These are phyloP conservation scores for Petroica traversi DNA, from an alignment of 2,113 vertebrate species.

Conservation along the genomic window DNA sequence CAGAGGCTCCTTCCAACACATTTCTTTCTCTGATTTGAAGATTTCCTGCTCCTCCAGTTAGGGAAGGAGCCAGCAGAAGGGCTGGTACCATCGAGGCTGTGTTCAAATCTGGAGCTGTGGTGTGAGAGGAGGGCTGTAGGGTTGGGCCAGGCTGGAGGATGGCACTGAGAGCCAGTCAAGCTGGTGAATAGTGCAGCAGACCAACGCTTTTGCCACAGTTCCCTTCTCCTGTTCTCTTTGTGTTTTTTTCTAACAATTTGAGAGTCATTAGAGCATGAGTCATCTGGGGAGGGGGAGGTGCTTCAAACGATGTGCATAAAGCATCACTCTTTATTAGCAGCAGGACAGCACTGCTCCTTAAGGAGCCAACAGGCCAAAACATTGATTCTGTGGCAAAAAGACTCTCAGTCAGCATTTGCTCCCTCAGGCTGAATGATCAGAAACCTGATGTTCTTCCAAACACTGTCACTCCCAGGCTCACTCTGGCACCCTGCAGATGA, in stretches of 20 bases:
- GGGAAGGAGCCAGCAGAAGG: background rate
- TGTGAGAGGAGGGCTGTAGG: background rate
- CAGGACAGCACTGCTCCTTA: background rate
- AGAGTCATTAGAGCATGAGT: background rate
- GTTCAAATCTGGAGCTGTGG: background rate
- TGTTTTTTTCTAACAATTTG: background rate
- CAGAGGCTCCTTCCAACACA: background rate
- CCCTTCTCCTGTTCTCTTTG: background rate
- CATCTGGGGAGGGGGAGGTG: background rate
- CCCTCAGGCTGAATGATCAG: background rate
- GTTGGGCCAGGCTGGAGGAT: background rate
- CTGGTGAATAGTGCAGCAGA: background rate
- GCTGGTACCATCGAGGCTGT: background rate
- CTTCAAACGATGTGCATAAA: background rate
- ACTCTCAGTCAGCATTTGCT: background rate
- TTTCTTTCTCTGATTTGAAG: background rate
- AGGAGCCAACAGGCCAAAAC: background rate
- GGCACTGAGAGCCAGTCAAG: background rate
- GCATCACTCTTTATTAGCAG: background rate
- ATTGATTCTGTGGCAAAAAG: background rate
- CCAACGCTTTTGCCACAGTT: background rate
- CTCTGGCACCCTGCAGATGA: background rate
- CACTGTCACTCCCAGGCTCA: background rate
- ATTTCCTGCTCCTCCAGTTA: background rate
- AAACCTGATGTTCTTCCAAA: background rate